Evolutionary conservation across 2,888 invertebrate species (phyloP), one percentile per base, ranked within the genome.

Genomic region (Ashinkailepas kermadecensis): DNA sequence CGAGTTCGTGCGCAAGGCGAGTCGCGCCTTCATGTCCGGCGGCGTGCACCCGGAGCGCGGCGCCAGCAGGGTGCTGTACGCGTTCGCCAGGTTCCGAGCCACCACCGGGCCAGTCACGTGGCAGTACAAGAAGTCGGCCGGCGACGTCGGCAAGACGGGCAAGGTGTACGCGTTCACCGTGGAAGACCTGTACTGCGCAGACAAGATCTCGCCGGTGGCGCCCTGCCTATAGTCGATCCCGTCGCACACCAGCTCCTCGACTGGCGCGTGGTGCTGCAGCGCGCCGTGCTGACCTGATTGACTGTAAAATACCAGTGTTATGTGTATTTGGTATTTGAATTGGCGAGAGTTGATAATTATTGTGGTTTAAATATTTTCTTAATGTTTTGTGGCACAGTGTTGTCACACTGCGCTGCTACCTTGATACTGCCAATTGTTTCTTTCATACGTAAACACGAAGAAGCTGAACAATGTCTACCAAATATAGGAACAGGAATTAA

Each of bases 1-100:
- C 21, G 74, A 74, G 56, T 74, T 74, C 18, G 74, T 74, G 54
- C 74, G 74, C 10, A 74, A 74, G 74, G 39, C 74, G 21, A 18
- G 21, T 18, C 18, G 21, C 10, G n/a, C 56, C 18, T 74, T 74
- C 74, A 54, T 74, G 74, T 18, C 74, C 9, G 74, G 74, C 18
- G 74, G 74, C 1, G 74, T 74, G 54, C 74, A 74, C 21, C 74
- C 74, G 56, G 74, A 56, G 21, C 54, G 74, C 9, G 74, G 74
- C 21, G 10, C 56, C 18, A 74, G 74, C 74, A 18, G 10, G 10
- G 74, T 18, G 21, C 74, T 74, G 74, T 74, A 74, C 74, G 74
- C 74, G 0, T 74, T 74, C 74, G 74, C 56, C 10, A 54, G 74
- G 74, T 74, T 74, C 74, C 74, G 74, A 0, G 74, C 74, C 74